These are phyloP conservation scores for Himalopsyche japonica DNA, from an alignment of 2,888 invertebrate species.

Conservation along the genomic window DNA sequence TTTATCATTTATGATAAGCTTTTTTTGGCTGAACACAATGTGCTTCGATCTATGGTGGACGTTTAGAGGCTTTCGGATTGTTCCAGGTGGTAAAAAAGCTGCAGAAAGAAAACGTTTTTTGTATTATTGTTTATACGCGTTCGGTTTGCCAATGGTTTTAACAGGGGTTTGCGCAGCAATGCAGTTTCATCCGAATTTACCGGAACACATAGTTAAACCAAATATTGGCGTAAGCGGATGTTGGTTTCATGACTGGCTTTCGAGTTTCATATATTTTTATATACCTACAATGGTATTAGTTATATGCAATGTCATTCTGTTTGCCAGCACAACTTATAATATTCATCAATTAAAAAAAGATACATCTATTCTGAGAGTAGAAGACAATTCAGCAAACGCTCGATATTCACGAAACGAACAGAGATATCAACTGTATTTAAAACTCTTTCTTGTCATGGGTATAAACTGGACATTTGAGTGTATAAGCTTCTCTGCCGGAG, in stretches of 20 bases:
- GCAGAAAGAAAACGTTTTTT: background rate
- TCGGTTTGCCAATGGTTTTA: background rate
- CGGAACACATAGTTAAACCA: background rate
- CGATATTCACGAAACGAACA: background rate
- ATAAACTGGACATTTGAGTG: slow-evolving; percentile 82
- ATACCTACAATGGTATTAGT: background rate
- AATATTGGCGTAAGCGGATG: background rate
- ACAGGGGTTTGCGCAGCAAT: background rate
- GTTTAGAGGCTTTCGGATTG: background rate
- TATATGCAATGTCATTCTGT: background rate
- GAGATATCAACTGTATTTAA: slow-evolving; percentile 78
- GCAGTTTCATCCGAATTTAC: background rate
- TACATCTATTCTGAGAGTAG: background rate
- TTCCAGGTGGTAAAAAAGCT: background rate
- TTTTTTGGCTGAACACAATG: background rate
- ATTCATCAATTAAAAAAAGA: background rate
- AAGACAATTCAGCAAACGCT: background rate
- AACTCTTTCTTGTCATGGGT: slow-evolving; percentile 83
- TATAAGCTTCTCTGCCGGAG: slow-evolving; percentile 69
- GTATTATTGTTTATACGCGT: background rate
- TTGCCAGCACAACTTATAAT: background rate
- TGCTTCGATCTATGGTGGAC: background rate
- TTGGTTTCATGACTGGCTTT: background rate
- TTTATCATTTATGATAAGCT: background rate
- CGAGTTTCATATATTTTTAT: background rate